Evolutionary conservation across 1,140 invertebrate species (phyloP).

Genomic region (Vanessa tameamea): DNA sequence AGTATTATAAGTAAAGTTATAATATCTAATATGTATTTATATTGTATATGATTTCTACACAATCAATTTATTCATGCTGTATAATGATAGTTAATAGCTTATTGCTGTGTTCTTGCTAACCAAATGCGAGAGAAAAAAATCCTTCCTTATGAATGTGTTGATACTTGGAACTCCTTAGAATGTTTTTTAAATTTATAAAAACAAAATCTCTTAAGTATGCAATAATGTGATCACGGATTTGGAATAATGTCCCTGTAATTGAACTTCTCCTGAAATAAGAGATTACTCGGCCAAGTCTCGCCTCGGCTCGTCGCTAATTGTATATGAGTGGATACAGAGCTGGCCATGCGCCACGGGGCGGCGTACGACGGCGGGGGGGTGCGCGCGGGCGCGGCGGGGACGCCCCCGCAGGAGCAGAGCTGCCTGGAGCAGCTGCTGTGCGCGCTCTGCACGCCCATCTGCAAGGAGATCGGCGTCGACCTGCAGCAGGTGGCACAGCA

Average conservation of each 20-base stretch:
- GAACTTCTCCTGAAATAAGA: too few species aligned
- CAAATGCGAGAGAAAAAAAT: too few species aligned
- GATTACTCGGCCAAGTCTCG: too few species aligned
- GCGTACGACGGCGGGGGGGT: conserved; percentile 58
- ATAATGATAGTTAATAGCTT: neutral
- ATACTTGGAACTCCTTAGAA: neutral
- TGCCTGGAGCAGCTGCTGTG: conserved; percentile 77
- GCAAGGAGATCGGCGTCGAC: conserved; percentile 78
- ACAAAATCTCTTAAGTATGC: too few species aligned
- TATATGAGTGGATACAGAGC: conserved; percentile 46
- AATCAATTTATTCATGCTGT: conserved; percentile 1
- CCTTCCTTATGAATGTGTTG: too few species aligned
- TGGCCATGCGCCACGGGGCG: conserved; percentile 65
- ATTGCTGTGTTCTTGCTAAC: neutral
- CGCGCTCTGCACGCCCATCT: conserved; percentile 74
- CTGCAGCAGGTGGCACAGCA: conserved; percentile 60
- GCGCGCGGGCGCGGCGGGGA: conserved; percentile 40
- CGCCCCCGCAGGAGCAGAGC: conserved; percentile 53
- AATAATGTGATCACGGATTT: too few species aligned
- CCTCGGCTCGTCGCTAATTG: too few species aligned
- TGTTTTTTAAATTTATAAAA: neutral
- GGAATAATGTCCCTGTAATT: neutral
- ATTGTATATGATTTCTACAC: neutral
- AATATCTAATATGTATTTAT: conserved; percentile 17
- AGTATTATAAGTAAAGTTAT: neutral